Evolutionary conservation across 2,888 invertebrate genomes (phyloP).

Genomic region (Brenthis hecate): DNA sequence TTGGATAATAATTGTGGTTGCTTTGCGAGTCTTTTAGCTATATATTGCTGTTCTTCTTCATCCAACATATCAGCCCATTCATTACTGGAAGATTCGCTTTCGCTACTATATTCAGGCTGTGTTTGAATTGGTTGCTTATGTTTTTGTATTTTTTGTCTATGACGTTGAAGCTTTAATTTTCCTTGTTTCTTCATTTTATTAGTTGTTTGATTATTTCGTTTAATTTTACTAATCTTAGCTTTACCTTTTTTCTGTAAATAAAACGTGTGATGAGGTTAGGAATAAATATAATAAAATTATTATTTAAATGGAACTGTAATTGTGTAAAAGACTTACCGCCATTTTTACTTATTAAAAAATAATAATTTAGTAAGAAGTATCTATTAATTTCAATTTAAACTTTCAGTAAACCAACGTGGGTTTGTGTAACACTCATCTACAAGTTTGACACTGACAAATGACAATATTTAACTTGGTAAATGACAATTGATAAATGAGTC

Average conservation of each 20-base stretch:
- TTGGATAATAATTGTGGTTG: constrained; percentile 69
- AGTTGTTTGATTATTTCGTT: constrained; percentile 81
- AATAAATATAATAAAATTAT: constrained; percentile 9
- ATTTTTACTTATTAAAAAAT: constrained; percentile 46
- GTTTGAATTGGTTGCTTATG: constrained; percentile 57
- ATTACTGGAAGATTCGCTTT: constrained; percentile 75
- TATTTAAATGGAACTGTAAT: background rate
- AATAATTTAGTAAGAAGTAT: constrained; percentile 10
- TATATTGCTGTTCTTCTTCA: constrained; percentile 79
- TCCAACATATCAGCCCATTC: constrained; percentile 83
- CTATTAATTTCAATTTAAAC: constrained; percentile 8
- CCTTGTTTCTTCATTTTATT: constrained; percentile 82
- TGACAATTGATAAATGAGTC: background rate
- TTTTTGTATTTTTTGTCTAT: constrained; percentile 64
- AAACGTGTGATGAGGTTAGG: constrained; percentile 28
- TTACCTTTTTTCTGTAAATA: constrained; percentile 77
- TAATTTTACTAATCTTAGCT: constrained; percentile 79
- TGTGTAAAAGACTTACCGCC: constrained; percentile 58
- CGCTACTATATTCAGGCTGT: constrained; percentile 69
- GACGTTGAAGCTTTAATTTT: constrained; percentile 74
- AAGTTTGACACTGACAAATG: constrained; percentile 16
- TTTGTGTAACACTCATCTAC: constrained; percentile 13
- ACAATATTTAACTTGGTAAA: background rate
- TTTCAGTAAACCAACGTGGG: constrained; percentile 51
- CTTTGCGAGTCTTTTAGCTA: constrained; percentile 68